Base-by-base conservation (phyloP, 1,140 invertebrate genomes). In the Drosophila tristis region DNA sequence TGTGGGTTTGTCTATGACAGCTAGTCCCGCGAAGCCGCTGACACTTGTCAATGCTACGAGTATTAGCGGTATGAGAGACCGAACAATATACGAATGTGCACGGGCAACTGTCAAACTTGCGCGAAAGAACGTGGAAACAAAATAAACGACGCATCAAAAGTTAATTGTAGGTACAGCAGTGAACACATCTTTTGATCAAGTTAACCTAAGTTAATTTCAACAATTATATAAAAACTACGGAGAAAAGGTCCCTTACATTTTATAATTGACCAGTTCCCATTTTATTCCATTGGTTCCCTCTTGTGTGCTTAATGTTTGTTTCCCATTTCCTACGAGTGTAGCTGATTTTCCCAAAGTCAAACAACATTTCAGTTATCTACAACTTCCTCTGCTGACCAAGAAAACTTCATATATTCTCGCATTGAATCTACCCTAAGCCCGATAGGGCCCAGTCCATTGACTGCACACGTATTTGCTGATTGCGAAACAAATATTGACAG, bases 401-500 rank as follows among this genome's bases (percentile, higher is more conserved):
- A 49, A 57, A 68, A 70, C 66, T 70, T 58, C 64, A 58, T 68
- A 44, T 58, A 26, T 31, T 29, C 72, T 45, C 29, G 29, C 29
- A 31, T 31, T 8, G 29, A 8, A 2, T 31, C 29, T 31, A 4
- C 26, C 49, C 62, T 39, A 54, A 66, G 62, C 73, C 35, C 53
- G 35, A 57, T 16, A 35, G 44, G 49, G 56, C 66, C 64, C 63
- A 57, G 48, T 9, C 66, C 63, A 68, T 48, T 68, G 62, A 65
- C 63, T 78, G 70, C 67, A 78, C 50, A 57, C 64, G 78, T 86
- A 87, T 87, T 86, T 86, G 78, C 78, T 78, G 82, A 87, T 86
- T 87, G 78, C 80, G 75, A 82, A 86, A 78, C 78, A 87, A 86
- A 86, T 86, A 86, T 86, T 86, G 82, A 86, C 82, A 87, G 68